Base-by-base conservation (phyloP, 2,888 invertebrate species). In the Zaprionus obscuricornis region DNA sequence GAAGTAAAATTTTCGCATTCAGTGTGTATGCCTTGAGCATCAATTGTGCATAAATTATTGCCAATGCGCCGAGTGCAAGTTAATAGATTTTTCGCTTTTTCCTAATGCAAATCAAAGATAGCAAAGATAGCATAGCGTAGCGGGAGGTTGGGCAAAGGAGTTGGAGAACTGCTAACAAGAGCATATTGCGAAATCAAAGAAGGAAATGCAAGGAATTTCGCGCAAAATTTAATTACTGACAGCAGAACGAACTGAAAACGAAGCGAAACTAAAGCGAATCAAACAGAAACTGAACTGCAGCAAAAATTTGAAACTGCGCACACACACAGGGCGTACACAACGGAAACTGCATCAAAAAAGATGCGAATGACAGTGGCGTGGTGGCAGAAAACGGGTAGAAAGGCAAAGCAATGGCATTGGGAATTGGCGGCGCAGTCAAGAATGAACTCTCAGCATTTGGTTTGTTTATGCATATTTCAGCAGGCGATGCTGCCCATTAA, bases 401-500 rank as follows among this genome's bases (percentile, higher is more conserved):
- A 27, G 36, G 20, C 31, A n/a, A 13, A 10, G 29, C 8, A 18
- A 20, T 40, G 11, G 7, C 2, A 10, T 13, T 42, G 57, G 27
- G 20, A 7, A 5, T 13, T 17, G 31, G 29, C 37, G 26, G n/a
- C 13, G 31, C 33, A 18, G 37, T 37, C 26, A 39, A 26, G 26
- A 17, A 36, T 42, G 58, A n/a, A n/a, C 34, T 46, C 56, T 81
- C 59, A 46, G 74, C n/a, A n/a, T 57, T 77, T 55, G 59, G 66
- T 78, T 75, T 78, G 73, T 75, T 82, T 78, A 75, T 78, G 78
- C 70, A 78, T 78, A 82, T 78, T 78, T 70, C 62, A 65, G 54
- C 10, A 22, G 47, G 45, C 57, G 18, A 51, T 37, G 51, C 70
- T 51, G 57, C 47, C 63, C 65, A 65, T 66, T 67, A 70, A 70